phyloP scores from a whole-genome alignment of 1,140 invertebrate genomes.

The Radopholus similis region DNA sequence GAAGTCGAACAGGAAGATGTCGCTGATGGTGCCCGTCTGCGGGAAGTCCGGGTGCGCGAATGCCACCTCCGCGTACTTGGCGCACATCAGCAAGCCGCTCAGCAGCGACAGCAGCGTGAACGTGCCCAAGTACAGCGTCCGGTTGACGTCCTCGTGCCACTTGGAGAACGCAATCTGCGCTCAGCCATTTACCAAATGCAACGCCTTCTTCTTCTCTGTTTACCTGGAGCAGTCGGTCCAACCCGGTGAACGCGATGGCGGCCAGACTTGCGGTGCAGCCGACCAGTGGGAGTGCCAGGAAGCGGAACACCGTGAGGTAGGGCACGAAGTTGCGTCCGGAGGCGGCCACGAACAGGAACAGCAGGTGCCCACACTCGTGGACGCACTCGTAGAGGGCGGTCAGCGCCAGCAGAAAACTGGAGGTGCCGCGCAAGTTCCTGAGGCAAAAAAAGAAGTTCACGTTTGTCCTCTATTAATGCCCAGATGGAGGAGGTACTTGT shows the following conservation, averaged over 20 bases:
- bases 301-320: conserved; percentile 5
- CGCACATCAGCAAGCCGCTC: neutral
- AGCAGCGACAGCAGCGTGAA: neutral
- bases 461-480: neutral
- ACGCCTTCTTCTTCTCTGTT: too few relatives aligned
- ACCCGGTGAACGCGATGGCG: neutral
- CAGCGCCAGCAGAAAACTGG: neutral
- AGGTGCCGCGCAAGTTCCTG: neutral
- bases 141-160: conserved; percentile 3
- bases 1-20: conserved; percentile 12
- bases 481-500: neutral
- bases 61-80: neutral
- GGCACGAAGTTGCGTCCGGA: conserved; percentile 3
- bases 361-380: neutral
- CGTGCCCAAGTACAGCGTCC: neutral
- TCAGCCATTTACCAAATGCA: neutral
- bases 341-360: neutral
- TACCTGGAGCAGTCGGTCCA: conserved; percentile 10
- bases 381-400: conserved; percentile 1
- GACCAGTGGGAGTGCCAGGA: neutral
- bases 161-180: neutral
- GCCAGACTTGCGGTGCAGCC: conserved; percentile 10
- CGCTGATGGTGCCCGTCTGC: conserved; percentile 11
- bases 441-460: neutral
- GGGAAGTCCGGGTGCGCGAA: neutral